Percentiles rank a stretch among this genome's conserved stretches.
phyloP scores from a whole-genome alignment of 2,888 invertebrate genomes.

The Neuroscelio doddi region DNA sequence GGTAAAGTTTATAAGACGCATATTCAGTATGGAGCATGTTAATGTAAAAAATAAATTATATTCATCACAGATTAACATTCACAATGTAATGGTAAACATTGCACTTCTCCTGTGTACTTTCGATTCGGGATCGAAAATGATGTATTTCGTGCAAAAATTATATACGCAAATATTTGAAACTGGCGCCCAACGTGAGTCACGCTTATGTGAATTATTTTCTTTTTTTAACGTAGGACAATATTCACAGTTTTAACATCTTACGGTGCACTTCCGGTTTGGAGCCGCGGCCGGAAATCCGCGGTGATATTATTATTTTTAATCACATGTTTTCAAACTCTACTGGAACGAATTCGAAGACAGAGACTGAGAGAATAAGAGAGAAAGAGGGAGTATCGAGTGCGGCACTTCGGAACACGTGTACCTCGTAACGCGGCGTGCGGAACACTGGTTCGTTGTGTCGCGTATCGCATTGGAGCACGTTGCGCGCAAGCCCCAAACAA shows the following conservation, averaged over 20 bases:
- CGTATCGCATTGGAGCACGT: constrained; percentile 40
- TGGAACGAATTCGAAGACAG: constrained; percentile 30
- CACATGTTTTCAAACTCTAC: constrained; percentile 40
- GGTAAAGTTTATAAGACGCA: no score
- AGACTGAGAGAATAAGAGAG: constrained; percentile 39
- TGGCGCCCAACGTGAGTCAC: no score
- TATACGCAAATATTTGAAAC: no score
- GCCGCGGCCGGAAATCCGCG: constrained; percentile 23
- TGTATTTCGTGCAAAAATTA: no score
- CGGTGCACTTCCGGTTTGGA: constrained; percentile 28
- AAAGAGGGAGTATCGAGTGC: constrained; percentile 30
- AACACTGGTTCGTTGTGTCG: constrained; percentile 46
- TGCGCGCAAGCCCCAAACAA: constrained; percentile 56
- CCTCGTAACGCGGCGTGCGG: constrained; percentile 32
- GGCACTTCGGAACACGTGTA: constrained; percentile 29
- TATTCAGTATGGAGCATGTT: no score
- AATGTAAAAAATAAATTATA: constrained; percentile 40
- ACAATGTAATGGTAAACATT: no score
- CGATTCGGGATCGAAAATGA: no score
- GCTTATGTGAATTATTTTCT: no score
- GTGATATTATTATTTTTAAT: constrained; percentile 55
- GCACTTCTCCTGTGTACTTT: no score
- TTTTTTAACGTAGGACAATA: not conserved
- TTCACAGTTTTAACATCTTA: constrained; percentile 7
- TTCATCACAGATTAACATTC: no score